Percentiles rank a stretch among this genome's conserved stretches.
These are phyloP conservation scores for Marmota monax DNA, from an alignment of 2,113 vertebrate species.

Conservation along the genomic window DNA sequence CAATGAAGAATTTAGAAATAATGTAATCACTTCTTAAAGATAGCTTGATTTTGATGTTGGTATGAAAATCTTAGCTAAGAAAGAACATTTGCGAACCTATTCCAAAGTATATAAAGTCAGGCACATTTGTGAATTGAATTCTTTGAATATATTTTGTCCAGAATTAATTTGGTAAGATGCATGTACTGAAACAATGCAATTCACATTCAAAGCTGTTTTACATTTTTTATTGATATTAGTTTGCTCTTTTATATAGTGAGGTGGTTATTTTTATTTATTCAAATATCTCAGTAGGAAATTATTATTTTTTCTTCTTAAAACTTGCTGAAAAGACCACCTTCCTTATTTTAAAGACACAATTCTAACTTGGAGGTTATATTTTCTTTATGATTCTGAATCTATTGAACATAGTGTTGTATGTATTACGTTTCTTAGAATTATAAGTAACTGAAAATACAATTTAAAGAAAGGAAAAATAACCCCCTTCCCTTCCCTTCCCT, in stretches of 20 bases:
- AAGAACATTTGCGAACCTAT: not conserved
- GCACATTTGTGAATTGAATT: not conserved
- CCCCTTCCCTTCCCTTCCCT: too few relatives aligned
- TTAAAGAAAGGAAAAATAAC: not conserved
- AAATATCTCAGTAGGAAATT: not conserved
- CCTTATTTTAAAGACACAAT: constrained; percentile 26
- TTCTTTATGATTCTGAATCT: not conserved
- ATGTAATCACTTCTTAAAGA: not conserved
- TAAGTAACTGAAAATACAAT: not conserved
- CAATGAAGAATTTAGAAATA: not conserved
- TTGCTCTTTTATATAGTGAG: not conserved
- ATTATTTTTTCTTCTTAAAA: not conserved
- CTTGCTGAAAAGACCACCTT: not conserved
- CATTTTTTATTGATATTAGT: not conserved
- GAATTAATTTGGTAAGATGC: not conserved
- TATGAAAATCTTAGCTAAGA: constrained; percentile 45
- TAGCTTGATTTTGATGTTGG: not conserved
- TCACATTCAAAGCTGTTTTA: not conserved
- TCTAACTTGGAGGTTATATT: not conserved
- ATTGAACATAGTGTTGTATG: not conserved
- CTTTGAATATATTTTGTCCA: not conserved
- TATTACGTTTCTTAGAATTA: not conserved
- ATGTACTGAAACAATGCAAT: not conserved
- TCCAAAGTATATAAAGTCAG: not conserved
- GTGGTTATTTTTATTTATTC: not conserved